phyloP scores from a whole-genome alignment of 2,113 vertebrate species.

The Cochlearius cochlearius region DNA sequence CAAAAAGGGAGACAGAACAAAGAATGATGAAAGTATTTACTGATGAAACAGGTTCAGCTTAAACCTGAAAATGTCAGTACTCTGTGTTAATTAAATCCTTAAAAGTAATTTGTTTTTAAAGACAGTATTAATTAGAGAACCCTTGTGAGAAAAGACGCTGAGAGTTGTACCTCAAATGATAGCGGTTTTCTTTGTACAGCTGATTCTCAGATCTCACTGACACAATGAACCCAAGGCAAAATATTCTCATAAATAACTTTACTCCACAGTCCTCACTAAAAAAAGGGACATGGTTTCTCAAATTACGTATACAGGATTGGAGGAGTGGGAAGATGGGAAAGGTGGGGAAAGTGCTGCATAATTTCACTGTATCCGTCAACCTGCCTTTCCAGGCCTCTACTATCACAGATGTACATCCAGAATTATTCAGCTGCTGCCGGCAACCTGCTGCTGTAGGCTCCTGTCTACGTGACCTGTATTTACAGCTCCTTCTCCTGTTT shows the following conservation, averaged over 20 bases:
- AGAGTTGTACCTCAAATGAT: background rate
- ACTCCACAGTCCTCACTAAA: background rate
- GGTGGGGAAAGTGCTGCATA: rapidly evolving
- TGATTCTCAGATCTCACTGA: background rate
- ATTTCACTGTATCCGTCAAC: background rate
- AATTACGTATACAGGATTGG: background rate
- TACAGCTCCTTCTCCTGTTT: background rate
- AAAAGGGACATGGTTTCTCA: background rate
- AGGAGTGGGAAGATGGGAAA: background rate
- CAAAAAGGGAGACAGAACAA: background rate
- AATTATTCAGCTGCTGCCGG: background rate
- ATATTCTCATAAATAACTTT: background rate
- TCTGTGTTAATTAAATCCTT: constrained; percentile 40
- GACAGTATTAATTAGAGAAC: constrained; percentile 19
- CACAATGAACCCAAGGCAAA: background rate
- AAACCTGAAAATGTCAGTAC: constrained; percentile 41
- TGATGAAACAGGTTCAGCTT: background rate
- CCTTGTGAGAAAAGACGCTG: background rate
- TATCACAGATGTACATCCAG: rapidly evolving
- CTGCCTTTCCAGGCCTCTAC: background rate
- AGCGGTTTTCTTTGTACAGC: background rate
- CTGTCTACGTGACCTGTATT: background rate
- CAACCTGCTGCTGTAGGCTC: background rate
- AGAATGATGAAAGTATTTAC: constrained; percentile 35
- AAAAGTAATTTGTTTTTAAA: constrained; percentile 34